A percentile compares a stretch with the other conserved stretches of the same genome.
phyloP scores from a whole-genome alignment of 2,888 invertebrate species.

The Itoplectis maculator region DNA sequence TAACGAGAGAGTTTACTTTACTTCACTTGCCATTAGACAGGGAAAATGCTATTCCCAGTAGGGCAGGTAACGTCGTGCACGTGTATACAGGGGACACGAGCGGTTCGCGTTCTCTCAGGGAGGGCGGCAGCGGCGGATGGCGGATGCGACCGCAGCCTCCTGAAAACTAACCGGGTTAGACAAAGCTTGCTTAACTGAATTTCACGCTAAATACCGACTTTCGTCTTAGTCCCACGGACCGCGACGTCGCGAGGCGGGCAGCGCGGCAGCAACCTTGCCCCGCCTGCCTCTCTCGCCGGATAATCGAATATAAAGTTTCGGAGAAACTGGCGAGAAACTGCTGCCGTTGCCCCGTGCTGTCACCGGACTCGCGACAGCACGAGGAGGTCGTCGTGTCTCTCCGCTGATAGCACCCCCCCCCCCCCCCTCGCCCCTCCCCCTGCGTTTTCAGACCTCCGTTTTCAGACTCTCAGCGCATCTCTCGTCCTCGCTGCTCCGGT shows the following conservation, averaged over 20 bases:
- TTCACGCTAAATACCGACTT: conserved; percentile 79
- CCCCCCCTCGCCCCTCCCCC: not conserved
- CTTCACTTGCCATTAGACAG: not conserved
- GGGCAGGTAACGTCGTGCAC: not conserved
- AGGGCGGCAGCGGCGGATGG: too few species aligned
- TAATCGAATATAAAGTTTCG: conserved; percentile 72
- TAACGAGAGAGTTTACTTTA: not conserved
- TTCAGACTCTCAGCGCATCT: too few species aligned
- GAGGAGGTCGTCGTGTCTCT: conserved; percentile 22
- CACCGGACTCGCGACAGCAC: conserved; percentile 2
- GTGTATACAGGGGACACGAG: not conserved
- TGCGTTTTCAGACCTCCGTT: too few species aligned
- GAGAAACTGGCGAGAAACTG: conserved; percentile 60
- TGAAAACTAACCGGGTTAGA: conserved; percentile 78
- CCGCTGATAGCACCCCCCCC: too few species aligned
- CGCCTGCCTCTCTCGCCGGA: conserved; percentile 46
- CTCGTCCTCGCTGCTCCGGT: not conserved
- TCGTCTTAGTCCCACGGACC: conserved; percentile 71
- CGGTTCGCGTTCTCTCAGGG: conserved; percentile 12
- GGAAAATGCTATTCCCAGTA: not conserved
- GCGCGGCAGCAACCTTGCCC: too few species aligned
- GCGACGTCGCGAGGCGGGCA: conserved; percentile 14
- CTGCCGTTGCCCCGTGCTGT: conserved; percentile 29
- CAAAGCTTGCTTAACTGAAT: conserved; percentile 79
- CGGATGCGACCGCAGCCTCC: conserved; percentile 65